Evolutionary conservation across 1,140 invertebrate species (phyloP).

Genomic region (Drosophila cardini): DNA sequence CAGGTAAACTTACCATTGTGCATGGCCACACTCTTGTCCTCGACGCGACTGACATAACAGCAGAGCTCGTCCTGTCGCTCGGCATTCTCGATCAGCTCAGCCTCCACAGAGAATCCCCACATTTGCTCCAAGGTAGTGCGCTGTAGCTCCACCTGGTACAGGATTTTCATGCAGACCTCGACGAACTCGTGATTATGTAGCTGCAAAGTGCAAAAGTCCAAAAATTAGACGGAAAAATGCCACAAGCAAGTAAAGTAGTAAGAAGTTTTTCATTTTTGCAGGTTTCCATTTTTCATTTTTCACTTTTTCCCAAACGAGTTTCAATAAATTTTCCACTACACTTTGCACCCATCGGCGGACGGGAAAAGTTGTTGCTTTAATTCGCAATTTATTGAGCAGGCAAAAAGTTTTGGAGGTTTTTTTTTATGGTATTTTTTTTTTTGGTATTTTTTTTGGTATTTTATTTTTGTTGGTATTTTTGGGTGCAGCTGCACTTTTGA

Average conservation of each 20-base stretch:
- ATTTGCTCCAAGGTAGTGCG: conserved; percentile 95
- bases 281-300: conserved; percentile 22
- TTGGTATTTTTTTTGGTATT: neutral
- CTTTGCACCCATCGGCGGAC: conserved; percentile 14
- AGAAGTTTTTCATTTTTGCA: conserved; percentile 27
- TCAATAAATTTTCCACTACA: conserved; percentile 52
- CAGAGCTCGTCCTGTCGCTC: conserved; percentile 98
- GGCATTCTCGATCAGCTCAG: conserved; percentile 97
- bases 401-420: conserved; percentile 40
- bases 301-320: conserved; percentile 29
- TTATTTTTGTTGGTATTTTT: conserved; percentile 8
- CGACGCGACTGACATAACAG: conserved; percentile 97
- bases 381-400: conserved; percentile 74
- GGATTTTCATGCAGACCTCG: conserved; percentile 97
- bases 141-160: conserved; percentile 97
- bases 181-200: conserved; percentile 97
- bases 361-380: conserved; percentile 63
- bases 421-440: neutral
- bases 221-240: conserved; percentile 60
- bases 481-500: conserved; percentile 61
- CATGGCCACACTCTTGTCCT: conserved; percentile 97
- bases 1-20: conserved; percentile 91
- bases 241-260: conserved; percentile 9
- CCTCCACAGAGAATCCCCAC: conserved; percentile 99
- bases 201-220: conserved; percentile 85